These are phyloP conservation scores for Lepidostoma basale DNA, from an alignment of 1,140 invertebrate species.

Conservation along the genomic window DNA sequence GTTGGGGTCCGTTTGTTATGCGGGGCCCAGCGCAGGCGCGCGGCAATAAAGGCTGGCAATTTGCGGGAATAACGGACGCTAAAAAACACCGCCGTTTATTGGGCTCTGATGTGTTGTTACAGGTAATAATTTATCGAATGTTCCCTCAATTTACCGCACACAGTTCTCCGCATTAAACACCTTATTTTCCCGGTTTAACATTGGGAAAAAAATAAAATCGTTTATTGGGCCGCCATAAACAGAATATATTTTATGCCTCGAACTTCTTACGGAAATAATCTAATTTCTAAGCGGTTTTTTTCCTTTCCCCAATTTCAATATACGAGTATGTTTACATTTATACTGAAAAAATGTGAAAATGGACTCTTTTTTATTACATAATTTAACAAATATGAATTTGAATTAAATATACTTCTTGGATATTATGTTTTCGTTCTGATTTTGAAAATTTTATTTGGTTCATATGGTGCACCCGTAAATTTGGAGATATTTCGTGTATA, in stretches of 20 bases:
- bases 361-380: not conserved
- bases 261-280: not conserved
- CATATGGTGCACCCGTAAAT: too few species aligned
- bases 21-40: not conserved
- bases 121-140: constrained; percentile 13
- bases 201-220: constrained; percentile 2
- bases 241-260: not conserved
- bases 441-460: too few species aligned
- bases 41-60: not conserved
- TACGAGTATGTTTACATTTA: not conserved
- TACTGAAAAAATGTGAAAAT: not conserved
- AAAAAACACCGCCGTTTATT: constrained; percentile 11
- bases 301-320: not conserved
- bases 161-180: not conserved
- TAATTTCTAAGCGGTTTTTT: not conserved
- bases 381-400: not conserved
- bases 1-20: not conserved
- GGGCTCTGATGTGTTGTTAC: constrained; percentile 12
- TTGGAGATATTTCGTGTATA: too few species aligned
- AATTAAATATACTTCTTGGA: too few species aligned
- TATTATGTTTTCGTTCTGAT: too few species aligned
- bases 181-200: not conserved
- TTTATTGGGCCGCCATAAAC: not conserved
- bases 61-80: not conserved
- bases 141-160: constrained; percentile 2